These are phyloP conservation scores for Isoperla grammatica DNA, from an alignment of 2,888 invertebrate species.

Conservation along the genomic window DNA sequence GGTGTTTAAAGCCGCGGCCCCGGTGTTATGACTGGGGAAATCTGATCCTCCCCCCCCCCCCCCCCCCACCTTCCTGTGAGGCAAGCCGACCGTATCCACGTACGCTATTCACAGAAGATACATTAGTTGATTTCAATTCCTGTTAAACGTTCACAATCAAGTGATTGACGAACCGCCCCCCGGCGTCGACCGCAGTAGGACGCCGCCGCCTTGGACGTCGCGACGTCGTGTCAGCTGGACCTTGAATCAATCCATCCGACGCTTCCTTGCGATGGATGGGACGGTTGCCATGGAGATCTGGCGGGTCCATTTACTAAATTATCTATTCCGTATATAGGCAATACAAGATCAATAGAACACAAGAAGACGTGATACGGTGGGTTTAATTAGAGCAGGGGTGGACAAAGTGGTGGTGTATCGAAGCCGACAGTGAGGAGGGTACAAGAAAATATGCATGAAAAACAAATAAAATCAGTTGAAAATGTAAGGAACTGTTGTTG, in stretches of 20 bases:
- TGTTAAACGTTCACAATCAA: too few relatives aligned
- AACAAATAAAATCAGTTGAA: background rate
- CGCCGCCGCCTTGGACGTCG: background rate
- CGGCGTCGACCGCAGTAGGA: background rate
- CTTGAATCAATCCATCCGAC: slow-evolving; percentile 23
- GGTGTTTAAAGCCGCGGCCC: too few relatives aligned
- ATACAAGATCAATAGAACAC: slow-evolving; percentile 30
- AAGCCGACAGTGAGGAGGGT: background rate
- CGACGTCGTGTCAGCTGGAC: slow-evolving; percentile 7
- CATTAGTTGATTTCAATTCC: too few relatives aligned
- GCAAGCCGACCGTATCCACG: too few relatives aligned
- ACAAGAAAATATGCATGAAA: background rate
- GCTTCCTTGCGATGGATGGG: slow-evolving; percentile 11
- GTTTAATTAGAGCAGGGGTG: slow-evolving; percentile 15
- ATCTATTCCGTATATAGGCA: slow-evolving; percentile 31
- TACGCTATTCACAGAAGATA: too few relatives aligned
- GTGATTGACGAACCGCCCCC: too few relatives aligned
- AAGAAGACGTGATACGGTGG: background rate
- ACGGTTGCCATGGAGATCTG: slow-evolving; percentile 27
- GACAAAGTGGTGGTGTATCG: background rate
- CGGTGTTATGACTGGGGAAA: too few relatives aligned
- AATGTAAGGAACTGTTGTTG: background rate
- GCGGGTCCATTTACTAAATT: slow-evolving; percentile 32
- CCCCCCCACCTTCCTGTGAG: background rate
- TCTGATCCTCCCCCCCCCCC: background rate